Base-by-base conservation (phyloP, 2,888 invertebrate genomes). In the Chironomus riparius region DNA sequence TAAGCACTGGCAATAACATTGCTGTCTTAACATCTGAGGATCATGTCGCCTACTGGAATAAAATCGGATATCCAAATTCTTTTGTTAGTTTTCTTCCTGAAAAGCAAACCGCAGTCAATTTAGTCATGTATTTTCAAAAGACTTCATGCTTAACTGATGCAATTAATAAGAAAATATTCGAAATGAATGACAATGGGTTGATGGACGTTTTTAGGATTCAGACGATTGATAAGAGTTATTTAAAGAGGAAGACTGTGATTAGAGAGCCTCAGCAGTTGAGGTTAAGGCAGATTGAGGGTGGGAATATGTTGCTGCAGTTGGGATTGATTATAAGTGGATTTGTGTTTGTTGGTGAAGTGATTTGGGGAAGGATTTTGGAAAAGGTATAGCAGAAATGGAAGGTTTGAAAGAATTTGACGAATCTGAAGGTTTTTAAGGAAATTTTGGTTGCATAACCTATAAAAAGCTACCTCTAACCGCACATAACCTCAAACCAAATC, bases 1-100 rank as follows among this genome's bases (percentile, higher is more conserved):
- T 65, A 2, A 24, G 13, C 3, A 3, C 3, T 65, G 21, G 13
- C 10, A 21, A 24, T 12, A 65, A 65, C 3, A 5, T 65, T 10
- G 65, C 65, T 21, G 10, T 65, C 6, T 12, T 65, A 1, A 22
- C 65, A 21, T 21, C 65, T 10, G 65, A 65, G 24, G 65, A 65
- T 65, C 65, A 65, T n/a, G 65, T 65, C 13, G 65, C 65, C 3
- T 65, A 65, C 13, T 65, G 65, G 65, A 65, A 65, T 65, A 65
- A 65, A 65, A 24, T 65, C 5, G 65, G 65, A 12, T 21, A 5
- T 21, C 22, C 65, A 6, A 12, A 65, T 22, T 12, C 13, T 24
- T 65, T 10, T 12, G 18, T 65, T 5, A 21, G 13, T 24, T 13
- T 24, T 3, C 10, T 18, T 1, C 65, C 65, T 10, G 65, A 65